Evolutionary conservation across 2,797 vertebrate species (phyloP).

Genomic region (Acanthornis magna): DNA sequence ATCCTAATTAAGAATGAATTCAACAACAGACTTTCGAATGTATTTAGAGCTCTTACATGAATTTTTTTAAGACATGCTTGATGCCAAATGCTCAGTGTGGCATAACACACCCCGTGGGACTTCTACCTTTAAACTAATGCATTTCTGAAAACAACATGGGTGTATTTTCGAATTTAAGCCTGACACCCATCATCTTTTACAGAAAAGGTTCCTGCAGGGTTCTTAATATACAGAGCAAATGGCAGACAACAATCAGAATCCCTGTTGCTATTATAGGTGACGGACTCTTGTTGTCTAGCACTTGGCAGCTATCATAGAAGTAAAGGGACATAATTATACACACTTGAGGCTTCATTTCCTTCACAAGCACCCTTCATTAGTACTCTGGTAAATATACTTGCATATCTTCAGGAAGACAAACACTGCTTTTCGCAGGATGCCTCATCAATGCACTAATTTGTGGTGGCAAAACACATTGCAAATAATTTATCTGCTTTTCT

Average conservation of each 20-base stretch:
- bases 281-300: neutral
- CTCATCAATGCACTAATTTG: slow-evolving; percentile 15
- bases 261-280: slow-evolving; percentile 7
- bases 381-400: slow-evolving; percentile 39
- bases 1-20: neutral
- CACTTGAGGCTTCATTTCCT: slow-evolving; percentile 46
- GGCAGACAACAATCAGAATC: neutral
- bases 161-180: neutral
- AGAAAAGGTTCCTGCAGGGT: neutral
- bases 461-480: neutral
- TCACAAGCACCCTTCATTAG: slow-evolving; percentile 44
- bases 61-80: neutral
- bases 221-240: neutral
- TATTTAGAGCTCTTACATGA: neutral
- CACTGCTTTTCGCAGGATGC: slow-evolving; percentile 19
- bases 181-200: neutral
- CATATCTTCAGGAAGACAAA: slow-evolving; percentile 44
- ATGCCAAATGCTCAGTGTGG: neutral
- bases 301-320: slow-evolving; percentile 22
- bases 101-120: neutral
- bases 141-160: neutral
- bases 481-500: neutral
- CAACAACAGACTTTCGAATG: neutral
- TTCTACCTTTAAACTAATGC: neutral
- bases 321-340: slow-evolving; percentile 38